These are phyloP conservation scores for Parus major DNA, from an alignment of 2,113 vertebrate genomes.

Conservation along the genomic window DNA sequence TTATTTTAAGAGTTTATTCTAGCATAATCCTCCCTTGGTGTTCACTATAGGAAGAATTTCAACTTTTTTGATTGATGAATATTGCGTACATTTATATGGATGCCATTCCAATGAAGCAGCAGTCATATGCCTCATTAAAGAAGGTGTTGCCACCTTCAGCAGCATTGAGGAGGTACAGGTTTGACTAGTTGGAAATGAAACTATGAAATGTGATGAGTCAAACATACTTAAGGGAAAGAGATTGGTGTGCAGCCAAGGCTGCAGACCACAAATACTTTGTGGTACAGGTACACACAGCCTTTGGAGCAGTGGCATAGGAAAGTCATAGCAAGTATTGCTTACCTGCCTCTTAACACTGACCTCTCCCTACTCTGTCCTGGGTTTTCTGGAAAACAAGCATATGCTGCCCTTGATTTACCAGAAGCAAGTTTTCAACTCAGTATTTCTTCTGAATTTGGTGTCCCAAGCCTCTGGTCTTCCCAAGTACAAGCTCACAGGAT, in stretches of 20 bases:
- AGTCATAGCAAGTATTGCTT: background rate
- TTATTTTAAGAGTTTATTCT: constrained; percentile 29
- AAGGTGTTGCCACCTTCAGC: constrained; percentile 72
- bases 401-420: background rate
- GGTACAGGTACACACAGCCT: background rate
- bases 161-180: constrained; percentile 66
- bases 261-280: constrained; percentile 40
- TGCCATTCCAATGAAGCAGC: constrained; percentile 68
- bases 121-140: constrained; percentile 62
- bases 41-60: constrained; percentile 45
- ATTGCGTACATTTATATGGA: constrained; percentile 55
- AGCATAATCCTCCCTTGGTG: background rate
- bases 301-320: background rate
- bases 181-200: constrained; percentile 70
- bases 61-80: constrained; percentile 60
- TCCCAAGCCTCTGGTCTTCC: background rate
- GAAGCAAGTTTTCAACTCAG: background rate
- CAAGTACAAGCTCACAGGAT: accelerated
- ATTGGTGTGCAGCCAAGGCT: constrained; percentile 17
- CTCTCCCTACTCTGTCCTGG: background rate
- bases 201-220: constrained; percentile 73
- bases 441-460: background rate
- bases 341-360: background rate
- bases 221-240: constrained; percentile 24
- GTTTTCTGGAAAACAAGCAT: background rate